Evolutionary conservation across 2,113 vertebrate genomes (phyloP).

Genomic region (Callaeas wilsoni): DNA sequence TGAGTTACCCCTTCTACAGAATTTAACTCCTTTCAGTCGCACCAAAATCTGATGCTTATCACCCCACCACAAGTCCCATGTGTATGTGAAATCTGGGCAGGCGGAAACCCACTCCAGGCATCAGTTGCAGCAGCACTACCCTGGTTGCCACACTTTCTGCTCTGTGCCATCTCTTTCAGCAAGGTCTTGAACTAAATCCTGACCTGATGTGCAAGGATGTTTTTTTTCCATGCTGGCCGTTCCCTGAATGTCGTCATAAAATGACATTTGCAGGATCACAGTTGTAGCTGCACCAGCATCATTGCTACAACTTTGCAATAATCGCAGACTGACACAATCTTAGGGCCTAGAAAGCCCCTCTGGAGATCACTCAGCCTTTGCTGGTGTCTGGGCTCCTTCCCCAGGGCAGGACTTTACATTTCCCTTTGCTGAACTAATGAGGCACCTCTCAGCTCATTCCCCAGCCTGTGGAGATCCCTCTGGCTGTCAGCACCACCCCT

Average conservation of each 20-base stretch:
- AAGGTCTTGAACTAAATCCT: neutral
- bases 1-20: neutral
- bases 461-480: neutral
- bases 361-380: neutral
- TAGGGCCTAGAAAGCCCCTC: neutral
- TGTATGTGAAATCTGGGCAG: neutral
- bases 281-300: neutral
- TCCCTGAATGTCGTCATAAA: neutral
- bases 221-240: neutral
- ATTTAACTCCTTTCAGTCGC: neutral
- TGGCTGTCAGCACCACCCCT: neutral
- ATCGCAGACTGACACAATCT: neutral
- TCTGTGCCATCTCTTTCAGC: neutral
- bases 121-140: neutral
- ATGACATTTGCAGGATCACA: rapidly evolving
- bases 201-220: neutral
- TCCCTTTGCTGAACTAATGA: neutral
- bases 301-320: neutral
- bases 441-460: neutral
- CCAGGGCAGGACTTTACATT: neutral
- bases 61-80: rapidly evolving
- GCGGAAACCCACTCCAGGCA: neutral
- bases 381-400: neutral
- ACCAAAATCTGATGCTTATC: neutral
- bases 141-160: neutral